Percentiles rank a stretch among this genome's conserved stretches.
Conservation (phyloP, 2,797 vertebrate species). For the Syngnathus rostellatus region DNA sequence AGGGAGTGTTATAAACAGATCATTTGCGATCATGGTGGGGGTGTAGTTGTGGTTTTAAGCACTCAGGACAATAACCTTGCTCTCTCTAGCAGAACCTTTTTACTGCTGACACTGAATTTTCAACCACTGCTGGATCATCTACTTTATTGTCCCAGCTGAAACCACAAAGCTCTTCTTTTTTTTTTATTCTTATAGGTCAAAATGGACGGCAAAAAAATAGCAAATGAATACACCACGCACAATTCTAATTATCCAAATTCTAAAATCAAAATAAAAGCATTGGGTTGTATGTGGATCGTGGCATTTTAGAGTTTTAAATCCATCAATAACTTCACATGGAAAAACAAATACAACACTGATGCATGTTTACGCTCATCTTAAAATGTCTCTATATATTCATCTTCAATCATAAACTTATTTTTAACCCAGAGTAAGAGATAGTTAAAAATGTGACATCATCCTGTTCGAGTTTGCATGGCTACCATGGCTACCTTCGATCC, state of each 20-base stretch:
- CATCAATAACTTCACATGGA: too few species aligned
- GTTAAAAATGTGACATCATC: constrained; percentile 19
- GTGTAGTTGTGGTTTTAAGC: constrained; percentile 22
- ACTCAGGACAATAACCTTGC: constrained; percentile 32
- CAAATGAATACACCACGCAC: constrained; percentile 5
- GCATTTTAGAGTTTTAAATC: too few species aligned
- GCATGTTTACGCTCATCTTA: too few species aligned
- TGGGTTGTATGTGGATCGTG: too few species aligned
- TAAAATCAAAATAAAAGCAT: neutral
- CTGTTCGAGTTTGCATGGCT: constrained; percentile 40
- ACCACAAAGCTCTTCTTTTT: constrained; percentile 21
- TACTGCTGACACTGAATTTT: constrained; percentile 48
- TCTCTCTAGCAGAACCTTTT: constrained; percentile 29
- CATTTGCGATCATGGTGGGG: constrained; percentile 18
- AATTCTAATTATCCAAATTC: neutral
- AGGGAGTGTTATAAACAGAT: constrained; percentile 8
- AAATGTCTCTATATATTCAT: too few species aligned
- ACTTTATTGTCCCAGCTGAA: constrained; percentile 37
- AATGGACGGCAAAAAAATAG: constrained; percentile 10
- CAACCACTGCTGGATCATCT: constrained; percentile 39
- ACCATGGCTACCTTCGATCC: constrained; percentile 58
- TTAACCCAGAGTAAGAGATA: constrained; percentile 18
- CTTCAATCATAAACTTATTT: constrained; percentile 22
- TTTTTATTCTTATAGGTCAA: constrained; percentile 11
- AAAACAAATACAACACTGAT: too few species aligned